Percentiles rank a stretch among this genome's conserved stretches.
phyloP scores from a whole-genome alignment of 2,113 vertebrate genomes.

The Protobothrops mucrosquamatus region DNA sequence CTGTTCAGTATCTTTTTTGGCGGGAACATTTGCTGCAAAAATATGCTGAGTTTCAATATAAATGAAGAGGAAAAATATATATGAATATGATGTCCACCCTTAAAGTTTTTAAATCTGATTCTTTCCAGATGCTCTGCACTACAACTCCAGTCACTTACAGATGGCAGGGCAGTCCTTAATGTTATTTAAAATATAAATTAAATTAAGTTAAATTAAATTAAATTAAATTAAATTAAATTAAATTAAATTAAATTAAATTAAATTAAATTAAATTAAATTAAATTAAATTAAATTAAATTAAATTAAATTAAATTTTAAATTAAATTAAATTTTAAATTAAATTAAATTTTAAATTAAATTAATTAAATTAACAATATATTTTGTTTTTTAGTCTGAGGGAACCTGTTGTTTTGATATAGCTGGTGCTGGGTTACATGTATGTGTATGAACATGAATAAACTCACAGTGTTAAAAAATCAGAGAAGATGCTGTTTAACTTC shows the following conservation, averaged over 20 bases:
- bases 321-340: no score
- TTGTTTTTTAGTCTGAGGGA: no score
- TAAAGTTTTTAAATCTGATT: neutral
- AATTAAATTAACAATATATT: no score
- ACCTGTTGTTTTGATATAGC: no score
- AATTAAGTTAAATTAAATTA: neutral
- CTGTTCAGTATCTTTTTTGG: neutral
- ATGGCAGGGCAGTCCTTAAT: neutral
- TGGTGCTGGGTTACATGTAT: no score
- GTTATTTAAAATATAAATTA: neutral
- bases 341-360: no score
- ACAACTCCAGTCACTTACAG: neutral
- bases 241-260: no score
- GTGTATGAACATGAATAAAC: no score
- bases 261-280: no score
- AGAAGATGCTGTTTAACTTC: neutral
- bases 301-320: neutral
- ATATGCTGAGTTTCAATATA: neutral
- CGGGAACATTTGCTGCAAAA: neutral
- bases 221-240: no score
- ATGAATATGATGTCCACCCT: neutral
- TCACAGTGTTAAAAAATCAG: no score
- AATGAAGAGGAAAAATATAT: neutral
- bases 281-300: neutral
- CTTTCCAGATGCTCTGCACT: neutral